These are phyloP conservation scores for Epinotia demarniana DNA, from an alignment of 2,888 invertebrate species.

Conservation along the genomic window DNA sequence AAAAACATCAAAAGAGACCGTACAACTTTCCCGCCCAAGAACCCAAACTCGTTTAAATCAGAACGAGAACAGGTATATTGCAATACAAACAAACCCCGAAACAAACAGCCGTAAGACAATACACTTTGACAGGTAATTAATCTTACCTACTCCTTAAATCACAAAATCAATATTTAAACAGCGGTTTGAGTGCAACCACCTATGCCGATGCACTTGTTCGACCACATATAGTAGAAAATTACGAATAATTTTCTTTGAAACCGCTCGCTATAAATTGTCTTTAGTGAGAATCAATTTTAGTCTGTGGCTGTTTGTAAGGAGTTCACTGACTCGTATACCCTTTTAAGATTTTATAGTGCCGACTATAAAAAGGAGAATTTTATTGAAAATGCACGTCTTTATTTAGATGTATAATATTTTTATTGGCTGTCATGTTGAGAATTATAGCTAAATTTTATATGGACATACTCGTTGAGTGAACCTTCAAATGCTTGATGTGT, in stretches of 20 bases:
- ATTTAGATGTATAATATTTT: slow-evolving; percentile 31
- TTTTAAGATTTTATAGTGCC: slow-evolving; percentile 58
- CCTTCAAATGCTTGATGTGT: not conserved
- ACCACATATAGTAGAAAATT: slow-evolving; percentile 45
- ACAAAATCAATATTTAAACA: slow-evolving; percentile 63
- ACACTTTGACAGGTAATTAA: slow-evolving; percentile 65
- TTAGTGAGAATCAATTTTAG: not conserved
- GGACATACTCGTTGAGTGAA: slow-evolving; percentile 43
- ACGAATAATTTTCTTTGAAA: not conserved
- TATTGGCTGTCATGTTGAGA: slow-evolving; percentile 21
- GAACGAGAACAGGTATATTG: slow-evolving; percentile 10
- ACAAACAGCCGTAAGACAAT: slow-evolving; percentile 55
- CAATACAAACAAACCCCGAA: slow-evolving; percentile 25
- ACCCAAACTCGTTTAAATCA: slow-evolving; percentile 21
- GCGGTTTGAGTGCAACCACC: slow-evolving; percentile 47
- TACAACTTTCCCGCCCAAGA: not conserved
- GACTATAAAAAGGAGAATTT: slow-evolving; percentile 56
- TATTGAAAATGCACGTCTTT: slow-evolving; percentile 37
- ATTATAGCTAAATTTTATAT: slow-evolving; percentile 44
- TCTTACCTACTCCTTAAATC: slow-evolving; percentile 59
- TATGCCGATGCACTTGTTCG: slow-evolving; percentile 43
- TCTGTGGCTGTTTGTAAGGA: slow-evolving; percentile 44
- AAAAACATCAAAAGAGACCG: not conserved
- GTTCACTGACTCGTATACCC: slow-evolving; percentile 47
- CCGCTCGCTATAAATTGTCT: not conserved